These are phyloP conservation scores for Cosmorhoe ocellata DNA, from an alignment of 2,888 invertebrate genomes.

Conservation along the genomic window DNA sequence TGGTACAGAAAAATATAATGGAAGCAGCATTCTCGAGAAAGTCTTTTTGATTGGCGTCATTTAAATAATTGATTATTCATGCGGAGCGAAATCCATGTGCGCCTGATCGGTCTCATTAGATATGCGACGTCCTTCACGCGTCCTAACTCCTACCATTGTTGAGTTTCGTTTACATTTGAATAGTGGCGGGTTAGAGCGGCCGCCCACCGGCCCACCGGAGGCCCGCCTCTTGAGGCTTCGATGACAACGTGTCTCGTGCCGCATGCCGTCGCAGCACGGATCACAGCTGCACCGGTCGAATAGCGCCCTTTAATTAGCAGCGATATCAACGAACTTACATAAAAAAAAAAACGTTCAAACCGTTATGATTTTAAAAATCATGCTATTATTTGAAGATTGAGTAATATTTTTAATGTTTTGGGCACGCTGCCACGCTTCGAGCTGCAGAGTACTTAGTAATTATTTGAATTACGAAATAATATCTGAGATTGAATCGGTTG, in stretches of 20 bases:
- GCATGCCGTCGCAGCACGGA: slow-evolving; percentile 25
- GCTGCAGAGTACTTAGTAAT: slow-evolving; percentile 52
- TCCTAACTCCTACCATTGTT: slow-evolving; percentile 81
- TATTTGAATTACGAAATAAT: slow-evolving; percentile 65
- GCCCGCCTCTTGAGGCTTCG: slow-evolving; percentile 58
- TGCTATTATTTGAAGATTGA: slow-evolving; percentile 53
- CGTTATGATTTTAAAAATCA: slow-evolving; percentile 49
- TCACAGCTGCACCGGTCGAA: slow-evolving; percentile 31
- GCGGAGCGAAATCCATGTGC: slow-evolving; percentile 74
- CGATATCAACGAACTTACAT: slow-evolving; percentile 27
- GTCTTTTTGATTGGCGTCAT: slow-evolving; percentile 70
- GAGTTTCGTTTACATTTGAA: slow-evolving; percentile 77
- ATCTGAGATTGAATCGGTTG: slow-evolving; percentile 58
- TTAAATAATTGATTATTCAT: slow-evolving; percentile 82
- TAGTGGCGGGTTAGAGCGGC: slow-evolving; percentile 64
- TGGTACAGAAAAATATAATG: slow-evolving; percentile 48
- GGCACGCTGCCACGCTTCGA: slow-evolving; percentile 50
- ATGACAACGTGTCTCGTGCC: slow-evolving; percentile 45
- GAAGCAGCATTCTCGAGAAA: slow-evolving; percentile 60
- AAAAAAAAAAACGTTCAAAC: slow-evolving; percentile 48
- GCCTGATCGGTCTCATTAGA: slow-evolving; percentile 74
- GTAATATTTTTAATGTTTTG: slow-evolving; percentile 52
- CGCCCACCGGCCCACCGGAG: slow-evolving; percentile 62
- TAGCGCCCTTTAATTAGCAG: slow-evolving; percentile 25
- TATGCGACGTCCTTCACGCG: slow-evolving; percentile 80